Evolutionary conservation across 2,888 invertebrate species (phyloP).

Genomic region (Mantis religiosa): DNA sequence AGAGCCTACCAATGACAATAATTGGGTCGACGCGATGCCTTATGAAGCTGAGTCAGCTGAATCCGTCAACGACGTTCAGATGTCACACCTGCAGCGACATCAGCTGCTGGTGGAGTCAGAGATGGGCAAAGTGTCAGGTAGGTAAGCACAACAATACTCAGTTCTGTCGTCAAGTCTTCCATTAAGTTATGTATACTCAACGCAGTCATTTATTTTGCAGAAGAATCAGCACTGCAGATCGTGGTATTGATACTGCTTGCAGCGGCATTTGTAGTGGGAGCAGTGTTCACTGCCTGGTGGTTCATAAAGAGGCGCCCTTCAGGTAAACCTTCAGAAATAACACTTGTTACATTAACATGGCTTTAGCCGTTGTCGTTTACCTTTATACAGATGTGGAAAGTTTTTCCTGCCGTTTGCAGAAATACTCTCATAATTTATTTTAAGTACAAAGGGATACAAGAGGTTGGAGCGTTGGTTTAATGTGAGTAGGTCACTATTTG

Average conservation of each 20-base stretch:
- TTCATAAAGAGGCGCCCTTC: slow-evolving; percentile 7
- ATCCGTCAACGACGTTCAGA: slow-evolving; percentile 34
- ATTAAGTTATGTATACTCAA: no score
- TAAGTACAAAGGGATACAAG: no score
- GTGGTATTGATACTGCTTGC: slow-evolving; percentile 34
- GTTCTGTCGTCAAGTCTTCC: no score
- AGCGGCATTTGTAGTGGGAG: slow-evolving; percentile 31
- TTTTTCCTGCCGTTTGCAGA: no score
- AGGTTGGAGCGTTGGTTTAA: no score
- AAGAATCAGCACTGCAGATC: slow-evolving; percentile 32
- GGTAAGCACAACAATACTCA: slow-evolving; percentile 1
- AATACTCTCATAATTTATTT: no score
- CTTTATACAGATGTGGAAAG: no score
- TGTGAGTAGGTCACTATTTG: no score
- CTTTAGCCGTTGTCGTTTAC: no score
- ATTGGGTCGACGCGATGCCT: slow-evolving; percentile 17
- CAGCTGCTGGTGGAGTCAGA: slow-evolving; percentile 25
- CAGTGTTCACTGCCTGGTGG: slow-evolving; percentile 25
- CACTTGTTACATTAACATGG: no score
- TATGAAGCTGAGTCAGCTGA: slow-evolving; percentile 23
- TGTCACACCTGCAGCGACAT: slow-evolving; percentile 33
- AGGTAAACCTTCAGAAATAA: no score
- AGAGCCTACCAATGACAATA: slow-evolving; percentile 18
- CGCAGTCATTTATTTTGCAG: slow-evolving; percentile 11
- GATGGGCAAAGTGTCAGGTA: not conserved